These are phyloP conservation scores for Clanis bilineata DNA, from an alignment of 2,888 invertebrate genomes.

Conservation along the genomic window DNA sequence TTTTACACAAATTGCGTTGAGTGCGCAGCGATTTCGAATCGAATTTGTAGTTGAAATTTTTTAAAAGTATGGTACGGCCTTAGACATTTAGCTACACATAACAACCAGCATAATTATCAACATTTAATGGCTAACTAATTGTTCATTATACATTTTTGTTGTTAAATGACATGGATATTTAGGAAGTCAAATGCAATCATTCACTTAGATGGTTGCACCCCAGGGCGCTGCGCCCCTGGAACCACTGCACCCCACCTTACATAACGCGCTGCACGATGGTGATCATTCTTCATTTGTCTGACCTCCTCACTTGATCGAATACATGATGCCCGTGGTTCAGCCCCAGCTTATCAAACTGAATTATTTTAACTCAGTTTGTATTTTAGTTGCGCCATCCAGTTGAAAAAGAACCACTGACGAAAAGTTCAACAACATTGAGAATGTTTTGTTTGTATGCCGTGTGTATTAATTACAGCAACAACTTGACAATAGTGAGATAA, in stretches of 20 bases:
- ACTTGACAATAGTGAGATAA: constrained; percentile 37
- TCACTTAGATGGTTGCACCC: constrained; percentile 74
- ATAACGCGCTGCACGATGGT: constrained; percentile 36
- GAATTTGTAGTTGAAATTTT: no score
- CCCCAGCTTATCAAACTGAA: neutral
- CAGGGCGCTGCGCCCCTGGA: constrained; percentile 45
- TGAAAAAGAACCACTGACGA: neutral
- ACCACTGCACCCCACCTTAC: constrained; percentile 28
- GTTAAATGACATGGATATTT: constrained; percentile 4
- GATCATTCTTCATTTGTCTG: constrained; percentile 78
- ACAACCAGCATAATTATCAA: neutral
- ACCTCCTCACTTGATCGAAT: constrained; percentile 50
- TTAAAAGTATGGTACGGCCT: no score
- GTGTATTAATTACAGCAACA: neutral
- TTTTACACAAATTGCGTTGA: no score
- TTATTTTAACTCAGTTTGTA: neutral
- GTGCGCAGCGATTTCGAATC: no score
- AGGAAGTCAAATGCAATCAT: constrained; percentile 43
- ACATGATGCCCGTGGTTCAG: constrained; percentile 45
- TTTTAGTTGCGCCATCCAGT: neutral
- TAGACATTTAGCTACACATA: neutral
- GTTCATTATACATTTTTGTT: constrained; percentile 17
- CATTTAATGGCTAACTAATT: neutral
- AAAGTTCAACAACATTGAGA: neutral
- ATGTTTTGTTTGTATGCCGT: neutral